A percentile compares a stretch with the other conserved stretches of the same genome.
phyloP scores from a whole-genome alignment of 2,888 invertebrate species.

The Lottia scabra region DNA sequence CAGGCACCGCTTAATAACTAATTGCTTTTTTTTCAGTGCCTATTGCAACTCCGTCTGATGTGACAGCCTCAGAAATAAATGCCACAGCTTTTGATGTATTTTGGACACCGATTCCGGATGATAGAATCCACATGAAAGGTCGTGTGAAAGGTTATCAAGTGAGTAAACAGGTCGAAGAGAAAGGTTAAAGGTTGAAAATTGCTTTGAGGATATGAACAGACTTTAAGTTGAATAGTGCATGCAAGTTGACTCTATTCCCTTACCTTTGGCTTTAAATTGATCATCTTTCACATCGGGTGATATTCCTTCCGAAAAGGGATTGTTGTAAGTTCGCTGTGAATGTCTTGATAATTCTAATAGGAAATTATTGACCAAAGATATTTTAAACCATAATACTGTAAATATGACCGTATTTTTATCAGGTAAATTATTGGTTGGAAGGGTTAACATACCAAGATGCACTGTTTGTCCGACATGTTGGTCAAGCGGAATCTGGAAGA shows the following conservation, averaged over 20 bases:
- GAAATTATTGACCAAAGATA: no score
- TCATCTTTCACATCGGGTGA: no score
- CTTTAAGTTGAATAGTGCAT: no score
- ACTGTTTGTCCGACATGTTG: constrained; percentile 52
- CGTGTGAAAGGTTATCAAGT: constrained; percentile 90
- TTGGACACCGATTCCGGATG: constrained; percentile 88
- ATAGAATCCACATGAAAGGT: constrained; percentile 87
- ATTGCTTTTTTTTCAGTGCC: constrained; percentile 32
- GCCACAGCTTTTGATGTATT: constrained; percentile 93
- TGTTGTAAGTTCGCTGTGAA: no score
- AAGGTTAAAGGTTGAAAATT: no score
- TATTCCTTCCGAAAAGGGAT: no score
- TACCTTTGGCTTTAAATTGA: not conserved
- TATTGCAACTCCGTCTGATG: constrained; percentile 81
- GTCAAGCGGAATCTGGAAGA: constrained; percentile 85
- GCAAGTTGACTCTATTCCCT: no score
- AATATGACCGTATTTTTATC: no score
- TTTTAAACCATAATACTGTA: no score
- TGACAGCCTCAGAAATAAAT: constrained; percentile 84
- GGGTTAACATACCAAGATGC: constrained; percentile 8
- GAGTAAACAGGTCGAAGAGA: no score
- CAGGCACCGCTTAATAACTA: not conserved
- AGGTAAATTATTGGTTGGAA: constrained; percentile 16
- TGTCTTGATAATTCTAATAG: no score
- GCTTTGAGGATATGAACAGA: no score